Conservation (phyloP, 2,113 vertebrate genomes). For the Cottus gobio region DNA sequence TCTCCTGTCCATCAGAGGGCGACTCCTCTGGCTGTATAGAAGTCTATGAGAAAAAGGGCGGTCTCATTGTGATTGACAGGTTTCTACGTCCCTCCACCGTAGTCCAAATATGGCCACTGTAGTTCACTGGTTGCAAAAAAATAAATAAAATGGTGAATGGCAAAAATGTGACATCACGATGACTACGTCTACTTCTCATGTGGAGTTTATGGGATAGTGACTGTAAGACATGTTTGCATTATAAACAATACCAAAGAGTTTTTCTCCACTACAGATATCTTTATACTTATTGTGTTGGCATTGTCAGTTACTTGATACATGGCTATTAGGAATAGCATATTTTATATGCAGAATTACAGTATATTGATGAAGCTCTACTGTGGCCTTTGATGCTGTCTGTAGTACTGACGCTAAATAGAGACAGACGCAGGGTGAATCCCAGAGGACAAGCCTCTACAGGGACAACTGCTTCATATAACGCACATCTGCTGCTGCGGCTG, state of each 20-base stretch:
- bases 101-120: too few species aligned
- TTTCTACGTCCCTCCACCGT: too few species aligned
- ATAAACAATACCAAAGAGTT: neutral
- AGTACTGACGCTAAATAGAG: neutral
- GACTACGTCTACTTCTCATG: neutral
- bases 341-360: neutral
- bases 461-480: conserved; percentile 16
- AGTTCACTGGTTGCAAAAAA: too few species aligned
- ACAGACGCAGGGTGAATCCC: conserved; percentile 13
- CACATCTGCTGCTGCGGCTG: conserved; percentile 55
- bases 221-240: neutral
- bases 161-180: neutral
- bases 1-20: too few species aligned
- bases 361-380: neutral
- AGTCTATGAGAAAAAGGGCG: too few species aligned
- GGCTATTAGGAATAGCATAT: neutral
- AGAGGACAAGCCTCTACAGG: conserved; percentile 13
- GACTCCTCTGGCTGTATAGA: too few species aligned
- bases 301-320: neutral
- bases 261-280: too few species aligned
- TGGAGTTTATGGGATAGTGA: neutral
- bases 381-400: conserved; percentile 1
- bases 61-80: too few species aligned
- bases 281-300: too few species aligned
- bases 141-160: too few species aligned